Conservation (phyloP, 2,888 invertebrate species). For the Plemyria rubiginata region DNA sequence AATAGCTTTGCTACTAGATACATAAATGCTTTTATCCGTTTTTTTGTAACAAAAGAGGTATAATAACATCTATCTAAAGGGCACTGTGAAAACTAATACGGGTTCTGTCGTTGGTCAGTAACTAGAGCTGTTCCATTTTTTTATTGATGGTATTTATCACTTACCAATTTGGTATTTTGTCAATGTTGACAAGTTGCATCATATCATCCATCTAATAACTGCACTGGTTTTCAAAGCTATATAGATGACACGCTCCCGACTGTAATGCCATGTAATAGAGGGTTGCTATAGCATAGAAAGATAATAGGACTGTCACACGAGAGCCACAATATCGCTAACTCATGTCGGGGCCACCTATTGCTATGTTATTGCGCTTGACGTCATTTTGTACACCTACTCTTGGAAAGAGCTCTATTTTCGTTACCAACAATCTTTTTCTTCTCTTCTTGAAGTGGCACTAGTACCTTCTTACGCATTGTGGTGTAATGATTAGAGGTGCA, state of each 20-base stretch:
- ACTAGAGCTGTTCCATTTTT: too few relatives aligned
- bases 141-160: background rate
- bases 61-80: too few relatives aligned
- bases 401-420: background rate
- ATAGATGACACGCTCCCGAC: conserved; percentile 6
- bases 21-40: too few relatives aligned
- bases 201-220: conserved; percentile 4
- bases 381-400: background rate
- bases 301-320: conserved; percentile 24
- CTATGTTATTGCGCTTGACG: conserved; percentile 8
- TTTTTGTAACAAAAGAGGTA: too few relatives aligned
- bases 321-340: conserved; percentile 17
- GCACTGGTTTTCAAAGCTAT: conserved; percentile 1
- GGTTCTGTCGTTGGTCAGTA: too few relatives aligned
- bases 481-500: too few relatives aligned
- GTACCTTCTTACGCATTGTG: too few relatives aligned
- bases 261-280: conserved; percentile 23
- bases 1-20: conserved; percentile 12
- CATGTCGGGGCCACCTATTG: conserved; percentile 6
- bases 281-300: conserved; percentile 13
- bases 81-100: too few relatives aligned
- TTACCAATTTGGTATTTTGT: too few relatives aligned
- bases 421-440: too few relatives aligned
- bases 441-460: too few relatives aligned
- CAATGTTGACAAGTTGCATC: conserved; percentile 14